Base-by-base conservation (phyloP, 2,113 vertebrate species). In the Lontra canadensis region DNA sequence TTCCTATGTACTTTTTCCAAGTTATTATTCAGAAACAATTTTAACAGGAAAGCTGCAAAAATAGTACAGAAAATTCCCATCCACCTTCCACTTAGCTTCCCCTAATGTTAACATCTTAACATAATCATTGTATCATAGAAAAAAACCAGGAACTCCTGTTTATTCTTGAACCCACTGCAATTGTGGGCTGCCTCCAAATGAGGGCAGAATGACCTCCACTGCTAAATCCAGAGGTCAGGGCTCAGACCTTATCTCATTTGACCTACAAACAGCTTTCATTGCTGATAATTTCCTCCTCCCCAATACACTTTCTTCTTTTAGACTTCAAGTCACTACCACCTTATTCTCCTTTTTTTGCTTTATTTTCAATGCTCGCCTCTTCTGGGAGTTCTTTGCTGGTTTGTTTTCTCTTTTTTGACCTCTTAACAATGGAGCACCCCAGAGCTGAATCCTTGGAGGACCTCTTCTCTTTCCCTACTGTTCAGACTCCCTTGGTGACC, bases 31-130 rank as follows among this genome's bases (percentile, higher is more conserved):
- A 57, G 39, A 47, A 81, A 63, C 55, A 93, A 79, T 59, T 91
- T 88, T 73, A 86, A 39, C 3, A 86, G n/a, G 88, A 69, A 95
- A 93, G 47, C 86, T 94, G 61, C n/a, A 93, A 79, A 95, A 78
- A 57, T 39, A 31, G 18, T 92, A 36, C 15, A 71, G 25, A 49
- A 55, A 94, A 39, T 81, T 74, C 42, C n/a, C 21, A 82, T 47
- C 17, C 44, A 0, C 55, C 21, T 4, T 90, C 74, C 36, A 94
- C 13, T 88, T 88, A 71, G 49, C 13, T 36, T 57, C 31, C 76
- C 21, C 25, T 93, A 55, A 81, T 74, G 57, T 90, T 93, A 88
- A 73, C 52, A n/a, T 61, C n/a, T 94, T 90, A 61, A 67, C 7
- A 2, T 52, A 55, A 59, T 29, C 9, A 34, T 21, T 61, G 20